These are phyloP conservation scores for Parochlus steinenii DNA, from an alignment of 2,888 invertebrate species.

Conservation along the genomic window DNA sequence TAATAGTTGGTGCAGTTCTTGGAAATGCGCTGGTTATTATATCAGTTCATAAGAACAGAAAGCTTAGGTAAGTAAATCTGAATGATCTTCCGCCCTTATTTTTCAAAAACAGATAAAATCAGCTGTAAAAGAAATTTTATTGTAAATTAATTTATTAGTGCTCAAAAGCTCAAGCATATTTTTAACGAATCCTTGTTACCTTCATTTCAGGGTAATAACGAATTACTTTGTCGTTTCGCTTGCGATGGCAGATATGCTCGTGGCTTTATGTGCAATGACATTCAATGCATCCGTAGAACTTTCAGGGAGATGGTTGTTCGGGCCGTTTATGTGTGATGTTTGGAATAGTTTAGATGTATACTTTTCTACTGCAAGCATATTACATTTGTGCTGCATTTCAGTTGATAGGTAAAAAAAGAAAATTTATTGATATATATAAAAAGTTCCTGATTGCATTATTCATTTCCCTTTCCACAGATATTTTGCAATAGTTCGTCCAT, in stretches of 20 bases:
- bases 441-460: conserved; percentile 3
- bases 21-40: conserved; percentile 74
- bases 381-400: conserved; percentile 86
- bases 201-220: conserved; percentile 51
- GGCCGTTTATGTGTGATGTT: conserved; percentile 84
- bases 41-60: conserved; percentile 30
- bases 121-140: not conserved
- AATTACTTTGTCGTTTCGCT: conserved; percentile 93
- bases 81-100: too few species aligned
- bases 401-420: conserved; percentile 42
- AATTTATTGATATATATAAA: conserved; percentile 22
- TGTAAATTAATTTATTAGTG: not conserved
- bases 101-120: too few species aligned
- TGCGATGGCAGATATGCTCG: conserved; percentile 86
- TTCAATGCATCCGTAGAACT: conserved; percentile 83
- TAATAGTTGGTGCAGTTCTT: conserved; percentile 76
- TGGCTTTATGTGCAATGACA: conserved; percentile 88
- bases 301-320: conserved; percentile 73
- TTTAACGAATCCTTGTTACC: conserved; percentile 15
- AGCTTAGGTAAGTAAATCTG: conserved; percentile 25
- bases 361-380: conserved; percentile 82
- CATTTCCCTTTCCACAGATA: conserved; percentile 39
- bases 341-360: conserved; percentile 94
- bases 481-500: conserved; percentile 82
- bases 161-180: not conserved